Percentiles rank a stretch among this genome's conserved stretches.
These are phyloP conservation scores for Orbicella faveolata DNA, from an alignment of 64 coral and sea anemone species.

Conservation along the genomic window DNA sequence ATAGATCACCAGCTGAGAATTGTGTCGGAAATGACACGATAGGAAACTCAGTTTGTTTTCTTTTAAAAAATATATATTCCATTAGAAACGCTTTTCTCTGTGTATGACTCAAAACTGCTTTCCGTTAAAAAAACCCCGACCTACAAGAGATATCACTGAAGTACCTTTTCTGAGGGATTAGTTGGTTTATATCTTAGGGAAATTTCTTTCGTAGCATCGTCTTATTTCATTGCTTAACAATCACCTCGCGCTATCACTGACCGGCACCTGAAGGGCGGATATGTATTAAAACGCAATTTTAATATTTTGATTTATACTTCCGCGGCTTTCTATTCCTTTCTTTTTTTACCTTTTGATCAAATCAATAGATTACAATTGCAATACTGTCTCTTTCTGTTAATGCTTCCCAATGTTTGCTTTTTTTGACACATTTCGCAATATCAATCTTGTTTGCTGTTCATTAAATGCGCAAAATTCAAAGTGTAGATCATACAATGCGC, in stretches of 20 bases:
- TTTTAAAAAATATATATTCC: too few species aligned
- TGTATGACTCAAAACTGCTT: too few species aligned
- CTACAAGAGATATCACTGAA: too few species aligned
- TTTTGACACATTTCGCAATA: not conserved
- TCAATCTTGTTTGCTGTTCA: conserved; percentile 11
- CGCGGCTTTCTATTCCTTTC: not conserved
- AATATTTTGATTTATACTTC: not conserved
- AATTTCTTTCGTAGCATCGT: not conserved
- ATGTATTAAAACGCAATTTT: conserved; percentile 12
- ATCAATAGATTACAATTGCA: not conserved
- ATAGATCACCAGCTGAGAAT: too few species aligned
- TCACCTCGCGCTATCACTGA: not conserved
- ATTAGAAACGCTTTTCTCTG: too few species aligned
- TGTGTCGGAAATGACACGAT: too few species aligned
- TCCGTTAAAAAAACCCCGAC: too few species aligned
- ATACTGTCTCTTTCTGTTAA: not conserved
- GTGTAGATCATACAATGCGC: not conserved
- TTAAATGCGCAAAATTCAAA: not conserved
- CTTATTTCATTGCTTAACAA: not conserved
- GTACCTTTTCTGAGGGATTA: too few species aligned
- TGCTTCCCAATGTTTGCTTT: not conserved
- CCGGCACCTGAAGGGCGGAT: not conserved
- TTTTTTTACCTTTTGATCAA: not conserved
- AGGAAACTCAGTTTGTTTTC: too few species aligned
- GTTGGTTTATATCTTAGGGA: not conserved